These are phyloP conservation scores for Myocastor coypus DNA, from an alignment of 2,113 vertebrate genomes.

Conservation along the genomic window DNA sequence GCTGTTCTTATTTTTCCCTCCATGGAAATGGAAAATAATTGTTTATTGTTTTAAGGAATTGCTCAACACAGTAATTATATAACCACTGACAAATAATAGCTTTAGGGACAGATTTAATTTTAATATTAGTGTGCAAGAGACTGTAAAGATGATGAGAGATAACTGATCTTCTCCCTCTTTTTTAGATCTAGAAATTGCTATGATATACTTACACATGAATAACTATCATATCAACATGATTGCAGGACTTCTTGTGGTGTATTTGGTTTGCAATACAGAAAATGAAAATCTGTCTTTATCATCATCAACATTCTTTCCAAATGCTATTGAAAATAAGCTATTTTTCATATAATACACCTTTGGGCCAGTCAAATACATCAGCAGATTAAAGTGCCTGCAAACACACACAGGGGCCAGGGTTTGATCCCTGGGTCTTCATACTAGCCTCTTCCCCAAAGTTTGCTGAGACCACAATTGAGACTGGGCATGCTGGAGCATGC, in stretches of 20 bases:
- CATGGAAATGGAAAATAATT: neutral
- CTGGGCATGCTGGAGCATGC: too few species aligned
- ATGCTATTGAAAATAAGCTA: slow-evolving; percentile 13
- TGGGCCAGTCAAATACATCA: neutral
- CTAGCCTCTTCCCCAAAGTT: too few species aligned
- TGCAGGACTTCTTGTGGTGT: neutral
- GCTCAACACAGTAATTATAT: neutral
- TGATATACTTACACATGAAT: neutral
- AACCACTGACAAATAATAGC: neutral
- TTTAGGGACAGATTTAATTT: neutral
- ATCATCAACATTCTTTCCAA: neutral
- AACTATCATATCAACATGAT: neutral
- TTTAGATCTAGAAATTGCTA: neutral
- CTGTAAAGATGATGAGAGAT: slow-evolving; percentile 11
- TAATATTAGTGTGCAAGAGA: neutral
- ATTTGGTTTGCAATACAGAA: slow-evolving; percentile 14
- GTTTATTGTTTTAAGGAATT: neutral
- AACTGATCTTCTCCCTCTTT: neutral
- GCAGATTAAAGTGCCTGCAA: too few species aligned
- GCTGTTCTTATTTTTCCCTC: neutral
- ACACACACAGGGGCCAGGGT: too few species aligned
- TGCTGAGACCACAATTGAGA: too few species aligned
- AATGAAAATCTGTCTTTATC: neutral
- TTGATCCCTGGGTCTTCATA: too few species aligned
- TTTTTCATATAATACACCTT: neutral